A percentile compares a stretch with the other conserved stretches of the same genome.
Conservation (phyloP, 2,888 invertebrate species). For the Lasius platythorax region DNA sequence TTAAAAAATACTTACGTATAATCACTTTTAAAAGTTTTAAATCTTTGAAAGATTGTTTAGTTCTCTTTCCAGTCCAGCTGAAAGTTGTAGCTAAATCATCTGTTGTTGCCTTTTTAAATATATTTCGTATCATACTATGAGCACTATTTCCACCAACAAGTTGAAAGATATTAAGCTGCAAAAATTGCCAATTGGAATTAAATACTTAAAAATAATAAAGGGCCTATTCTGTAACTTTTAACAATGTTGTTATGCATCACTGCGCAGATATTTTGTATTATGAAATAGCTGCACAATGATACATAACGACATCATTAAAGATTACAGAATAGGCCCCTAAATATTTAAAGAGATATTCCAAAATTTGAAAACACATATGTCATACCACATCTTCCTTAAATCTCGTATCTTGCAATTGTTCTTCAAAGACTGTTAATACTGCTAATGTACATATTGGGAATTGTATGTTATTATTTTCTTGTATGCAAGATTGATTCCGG, state of each 20-base stretch:
- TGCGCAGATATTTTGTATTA: too few species aligned
- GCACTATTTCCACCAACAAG: slow-evolving; percentile 20
- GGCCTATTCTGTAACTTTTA: too few species aligned
- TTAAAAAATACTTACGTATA: background rate
- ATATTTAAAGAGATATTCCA: too few species aligned
- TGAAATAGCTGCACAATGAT: too few species aligned
- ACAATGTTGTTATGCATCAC: too few species aligned
- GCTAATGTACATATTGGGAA: background rate
- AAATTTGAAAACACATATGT: slow-evolving; percentile 4
- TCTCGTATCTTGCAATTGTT: slow-evolving; percentile 6
- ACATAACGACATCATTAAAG: too few species aligned
- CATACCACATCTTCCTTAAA: slow-evolving; percentile 22
- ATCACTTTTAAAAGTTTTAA: slow-evolving; percentile 5
- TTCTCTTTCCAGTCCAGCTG: slow-evolving; percentile 22
- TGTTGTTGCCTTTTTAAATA: slow-evolving; percentile 12
- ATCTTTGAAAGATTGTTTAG: slow-evolving; percentile 17
- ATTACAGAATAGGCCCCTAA: too few species aligned
- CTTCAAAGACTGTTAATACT: slow-evolving; percentile 10
- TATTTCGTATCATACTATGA: slow-evolving; percentile 14
- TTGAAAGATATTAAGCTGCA: slow-evolving; percentile 19
- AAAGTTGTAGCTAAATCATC: slow-evolving; percentile 10
- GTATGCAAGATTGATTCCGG: background rate
- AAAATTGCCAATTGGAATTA: background rate
- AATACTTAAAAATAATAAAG: background rate
- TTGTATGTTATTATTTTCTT: background rate